Conservation (phyloP, 2,888 invertebrate genomes). For the Hetaerina titia region DNA sequence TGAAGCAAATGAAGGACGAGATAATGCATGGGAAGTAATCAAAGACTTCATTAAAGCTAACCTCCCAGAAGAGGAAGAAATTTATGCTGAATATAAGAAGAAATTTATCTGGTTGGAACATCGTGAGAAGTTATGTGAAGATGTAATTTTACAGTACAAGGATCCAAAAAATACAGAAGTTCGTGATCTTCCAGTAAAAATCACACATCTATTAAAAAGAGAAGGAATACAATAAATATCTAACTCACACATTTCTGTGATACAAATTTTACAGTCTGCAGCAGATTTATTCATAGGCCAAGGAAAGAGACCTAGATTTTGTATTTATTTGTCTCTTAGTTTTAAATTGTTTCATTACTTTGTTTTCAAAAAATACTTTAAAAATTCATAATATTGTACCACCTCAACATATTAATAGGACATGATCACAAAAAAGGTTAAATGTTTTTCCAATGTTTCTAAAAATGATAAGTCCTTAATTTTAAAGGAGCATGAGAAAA, state of each 20-base stretch:
- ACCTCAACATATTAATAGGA: no score
- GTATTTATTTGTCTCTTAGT: no score
- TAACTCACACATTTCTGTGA: no score
- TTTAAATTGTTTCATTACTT: no score
- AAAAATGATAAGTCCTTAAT: background rate
- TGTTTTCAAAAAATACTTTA: no score
- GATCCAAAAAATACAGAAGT: conserved; percentile 80
- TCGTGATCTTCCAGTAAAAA: conserved; percentile 84
- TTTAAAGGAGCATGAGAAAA: background rate
- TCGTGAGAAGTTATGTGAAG: conserved; percentile 78
- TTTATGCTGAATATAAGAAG: conserved; percentile 80
- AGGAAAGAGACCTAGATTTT: no score
- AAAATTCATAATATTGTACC: no score
- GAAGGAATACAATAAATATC: background rate
- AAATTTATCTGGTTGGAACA: conserved; percentile 81
- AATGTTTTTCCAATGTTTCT: background rate
- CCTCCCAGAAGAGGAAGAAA: conserved; percentile 80
- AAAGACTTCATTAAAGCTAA: conserved; percentile 81
- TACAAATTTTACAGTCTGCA: no score
- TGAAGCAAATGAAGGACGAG: conserved; percentile 74
- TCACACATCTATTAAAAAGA: conserved; percentile 80
- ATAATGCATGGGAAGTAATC: conserved; percentile 84
- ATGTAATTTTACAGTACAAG: conserved; percentile 78
- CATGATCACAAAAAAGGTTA: no score
- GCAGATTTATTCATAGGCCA: no score